Base-by-base conservation (phyloP, 2,113 vertebrate species). In the Engraulis encrasicolus region DNA sequence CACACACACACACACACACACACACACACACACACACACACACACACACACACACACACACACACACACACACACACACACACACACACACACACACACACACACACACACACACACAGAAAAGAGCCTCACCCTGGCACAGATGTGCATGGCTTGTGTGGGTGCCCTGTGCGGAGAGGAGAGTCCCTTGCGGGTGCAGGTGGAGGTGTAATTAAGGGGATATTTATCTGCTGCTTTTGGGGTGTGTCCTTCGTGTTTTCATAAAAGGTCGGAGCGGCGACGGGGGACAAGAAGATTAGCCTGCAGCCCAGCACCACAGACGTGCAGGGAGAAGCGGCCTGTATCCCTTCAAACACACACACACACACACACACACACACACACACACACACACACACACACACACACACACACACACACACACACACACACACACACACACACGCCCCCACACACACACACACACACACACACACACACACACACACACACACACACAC, bases 171-270 rank as follows among this genome's bases (percentile, higher is more conserved):
- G 31, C 48, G 50, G 40, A 45, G 61, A 9, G 27, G 12, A 34
- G 49, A 27, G 40, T 50, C 37, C 6, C 15, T 78, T 38, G 23
- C 48, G 45, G 61, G 83, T 82, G 78, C 14, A 82, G 83, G n/a
- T n/a, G n/a, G n/a, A 36, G 54, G 49, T 31, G 49, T 87, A 85
- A 85, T 85, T 74, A 85, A 82, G 5, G 81, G 82, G 83, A 83
- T 87, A 82, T 87, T 85, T 82, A 83, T 84, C 78, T 83, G 14
- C 58, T 82, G 58, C 82, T 84, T 85, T 85, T 81, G 78, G 82
- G 82, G 49, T 80, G 83, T 48, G 37, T 82, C 81, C 71, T 34
- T 14, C 31, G 61, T 71, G 27, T 71, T 61, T 11, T 77, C 50
- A 80, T 38, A 19, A 87, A 82, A 84, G 83, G 83, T 84, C 81